Conservation (phyloP, 1,140 invertebrate species). For the Drosophila ananassae region DNA sequence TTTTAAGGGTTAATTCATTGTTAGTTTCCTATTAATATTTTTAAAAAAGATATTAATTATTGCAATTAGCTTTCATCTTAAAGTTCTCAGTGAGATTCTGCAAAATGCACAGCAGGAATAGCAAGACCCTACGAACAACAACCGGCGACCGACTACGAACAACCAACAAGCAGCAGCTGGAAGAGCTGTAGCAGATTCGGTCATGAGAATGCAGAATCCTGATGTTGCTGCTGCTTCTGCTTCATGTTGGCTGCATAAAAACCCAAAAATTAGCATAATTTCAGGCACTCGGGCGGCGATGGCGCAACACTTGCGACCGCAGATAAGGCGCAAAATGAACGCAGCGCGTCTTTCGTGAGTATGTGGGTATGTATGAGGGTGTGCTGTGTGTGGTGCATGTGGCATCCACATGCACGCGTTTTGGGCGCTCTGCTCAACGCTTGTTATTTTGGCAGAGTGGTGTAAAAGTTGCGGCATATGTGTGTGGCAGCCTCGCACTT, state of each 20-base stretch:
- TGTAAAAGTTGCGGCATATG: slow-evolving; percentile 57
- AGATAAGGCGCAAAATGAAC: slow-evolving; percentile 79
- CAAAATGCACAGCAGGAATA: slow-evolving; percentile 52
- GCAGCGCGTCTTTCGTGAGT: slow-evolving; percentile 42
- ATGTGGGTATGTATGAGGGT: slow-evolving; percentile 4
- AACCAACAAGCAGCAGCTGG: slow-evolving; percentile 46
- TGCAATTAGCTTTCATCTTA: not conserved
- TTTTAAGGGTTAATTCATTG: no score
- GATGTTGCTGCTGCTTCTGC: slow-evolving; percentile 30
- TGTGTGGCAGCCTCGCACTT: slow-evolving; percentile 7
- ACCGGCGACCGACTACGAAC: slow-evolving; percentile 29
- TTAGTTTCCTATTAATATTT: no score
- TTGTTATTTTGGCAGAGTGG: slow-evolving; percentile 58
- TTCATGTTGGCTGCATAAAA: slow-evolving; percentile 70
- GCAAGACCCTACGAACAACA: slow-evolving; percentile 36
- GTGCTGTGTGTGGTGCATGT: slow-evolving; percentile 3
- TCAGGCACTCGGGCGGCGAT: slow-evolving; percentile 65
- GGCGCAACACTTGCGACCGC: slow-evolving; percentile 69
- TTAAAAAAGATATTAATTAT: not conserved
- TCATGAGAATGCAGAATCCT: slow-evolving; percentile 59
- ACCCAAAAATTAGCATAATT: slow-evolving; percentile 78
- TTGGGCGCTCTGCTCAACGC: slow-evolving; percentile 40
- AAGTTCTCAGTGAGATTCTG: slow-evolving; percentile 20
- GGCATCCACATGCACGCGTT: slow-evolving; percentile 33
- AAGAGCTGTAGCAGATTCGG: slow-evolving; percentile 32